These are phyloP conservation scores for Eumacrocentrus americanus DNA, from an alignment of 2,888 invertebrate genomes.

Conservation along the genomic window DNA sequence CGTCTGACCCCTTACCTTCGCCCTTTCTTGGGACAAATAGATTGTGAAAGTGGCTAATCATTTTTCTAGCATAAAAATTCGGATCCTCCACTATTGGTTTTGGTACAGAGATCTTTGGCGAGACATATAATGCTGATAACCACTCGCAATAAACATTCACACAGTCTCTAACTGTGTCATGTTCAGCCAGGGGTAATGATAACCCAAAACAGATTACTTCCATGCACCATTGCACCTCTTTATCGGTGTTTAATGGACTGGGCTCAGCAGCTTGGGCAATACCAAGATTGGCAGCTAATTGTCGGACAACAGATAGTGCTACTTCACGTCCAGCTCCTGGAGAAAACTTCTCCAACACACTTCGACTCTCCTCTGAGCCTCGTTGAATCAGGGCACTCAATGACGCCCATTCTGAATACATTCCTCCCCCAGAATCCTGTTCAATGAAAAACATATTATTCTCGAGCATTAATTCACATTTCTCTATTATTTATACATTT, in stretches of 20 bases:
- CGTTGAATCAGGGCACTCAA: conserved; percentile 71
- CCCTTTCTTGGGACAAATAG: conserved; percentile 92
- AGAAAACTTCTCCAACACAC: conserved; percentile 81
- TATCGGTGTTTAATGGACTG: conserved; percentile 81
- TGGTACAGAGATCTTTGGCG: conserved; percentile 87
- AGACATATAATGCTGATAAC: conserved; percentile 85
- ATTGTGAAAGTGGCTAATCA: conserved; percentile 91
- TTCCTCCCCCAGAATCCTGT: conserved; percentile 73
- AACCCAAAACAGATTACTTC: conserved; percentile 91
- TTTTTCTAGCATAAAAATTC: conserved; percentile 87
- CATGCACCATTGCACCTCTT: conserved; percentile 86
- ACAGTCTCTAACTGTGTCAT: conserved; percentile 94
- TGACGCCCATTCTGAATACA: conserved; percentile 87
- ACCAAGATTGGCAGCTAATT: conserved; percentile 74
- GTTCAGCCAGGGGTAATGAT: conserved; percentile 86
- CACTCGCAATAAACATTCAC: conserved; percentile 97
- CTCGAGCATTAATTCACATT: too few species aligned
- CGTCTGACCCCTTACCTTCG: too few species aligned
- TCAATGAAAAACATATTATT: too few species aligned
- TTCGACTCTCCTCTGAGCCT: conserved; percentile 69
- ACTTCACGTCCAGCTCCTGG: conserved; percentile 78
- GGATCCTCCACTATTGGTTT: conserved; percentile 88
- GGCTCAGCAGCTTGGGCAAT: conserved; percentile 83
- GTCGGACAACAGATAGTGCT: conserved; percentile 79
- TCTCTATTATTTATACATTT: neutral